Percentiles rank a stretch among this genome's conserved stretches.
phyloP scores from a whole-genome alignment of 2,888 invertebrate species.

The Sturmia bella region DNA sequence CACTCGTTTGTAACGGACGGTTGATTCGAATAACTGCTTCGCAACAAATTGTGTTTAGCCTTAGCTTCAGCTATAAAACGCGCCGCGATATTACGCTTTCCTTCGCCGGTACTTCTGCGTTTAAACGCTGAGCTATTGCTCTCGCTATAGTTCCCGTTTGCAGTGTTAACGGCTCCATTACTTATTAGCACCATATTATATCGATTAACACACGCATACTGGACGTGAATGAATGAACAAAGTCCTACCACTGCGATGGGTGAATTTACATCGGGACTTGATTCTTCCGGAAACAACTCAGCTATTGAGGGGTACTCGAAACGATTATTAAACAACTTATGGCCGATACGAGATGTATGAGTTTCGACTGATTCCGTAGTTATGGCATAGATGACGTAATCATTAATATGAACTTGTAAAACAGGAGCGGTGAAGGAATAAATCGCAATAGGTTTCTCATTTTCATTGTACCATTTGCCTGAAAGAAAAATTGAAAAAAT shows the following conservation, averaged over 20 bases:
- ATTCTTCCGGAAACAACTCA: conserved; percentile 79
- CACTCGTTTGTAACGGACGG: conserved; percentile 82
- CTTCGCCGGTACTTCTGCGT: conserved; percentile 71
- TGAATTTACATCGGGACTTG: conserved; percentile 78
- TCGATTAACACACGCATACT: conserved; percentile 79
- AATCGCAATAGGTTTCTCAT: conserved; percentile 84
- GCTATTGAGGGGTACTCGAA: conserved; percentile 81
- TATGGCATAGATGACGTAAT: conserved; percentile 87
- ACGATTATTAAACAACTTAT: conserved; percentile 83
- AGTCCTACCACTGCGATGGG: conserved; percentile 80
- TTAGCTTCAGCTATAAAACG: conserved; percentile 78
- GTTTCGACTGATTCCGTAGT: conserved; percentile 90
- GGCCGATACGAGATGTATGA: conserved; percentile 87
- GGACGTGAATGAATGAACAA: conserved; percentile 80
- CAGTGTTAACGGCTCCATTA: conserved; percentile 73
- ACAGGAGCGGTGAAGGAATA: conserved; percentile 89
- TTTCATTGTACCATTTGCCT: conserved; percentile 81
- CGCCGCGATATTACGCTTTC: conserved; percentile 77
- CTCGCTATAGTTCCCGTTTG: conserved; percentile 63
- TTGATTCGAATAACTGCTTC: conserved; percentile 71
- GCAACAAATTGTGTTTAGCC: conserved; percentile 77
- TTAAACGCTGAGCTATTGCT: conserved; percentile 70
- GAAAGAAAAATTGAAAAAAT: no score
- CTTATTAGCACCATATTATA: conserved; percentile 79
- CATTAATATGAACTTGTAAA: conserved; percentile 86